phyloP scores from a whole-genome alignment of 2,797 vertebrate species.

The Eupleurogrammus muticus region DNA sequence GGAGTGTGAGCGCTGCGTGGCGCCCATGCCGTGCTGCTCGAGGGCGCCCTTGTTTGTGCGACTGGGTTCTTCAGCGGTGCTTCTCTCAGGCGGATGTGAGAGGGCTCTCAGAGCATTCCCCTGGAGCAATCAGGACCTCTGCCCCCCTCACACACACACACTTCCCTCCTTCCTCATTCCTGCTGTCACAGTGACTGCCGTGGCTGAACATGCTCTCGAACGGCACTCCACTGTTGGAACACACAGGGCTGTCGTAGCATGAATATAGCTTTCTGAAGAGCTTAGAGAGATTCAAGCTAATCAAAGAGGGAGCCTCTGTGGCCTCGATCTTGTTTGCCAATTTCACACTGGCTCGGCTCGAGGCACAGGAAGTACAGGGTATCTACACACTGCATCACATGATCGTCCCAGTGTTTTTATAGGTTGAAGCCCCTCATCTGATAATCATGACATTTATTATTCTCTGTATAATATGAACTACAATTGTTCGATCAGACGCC shows the following conservation, averaged over 20 bases:
- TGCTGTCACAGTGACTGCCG: conserved; percentile 51
- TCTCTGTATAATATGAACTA: not conserved
- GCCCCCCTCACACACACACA: conserved; percentile 5
- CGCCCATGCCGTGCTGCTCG: conserved; percentile 61
- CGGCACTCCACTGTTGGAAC: conserved; percentile 34
- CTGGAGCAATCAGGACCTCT: conserved; percentile 62
- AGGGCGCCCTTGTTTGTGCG: conserved; percentile 69
- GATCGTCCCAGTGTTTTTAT: conserved; percentile 5
- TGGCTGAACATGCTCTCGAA: conserved; percentile 25
- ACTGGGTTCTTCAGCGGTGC: conserved; percentile 50
- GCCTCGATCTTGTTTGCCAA: conserved; percentile 52
- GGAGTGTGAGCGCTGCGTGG: not conserved
- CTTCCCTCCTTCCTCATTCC: not conserved
- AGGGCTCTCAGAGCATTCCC: conserved; percentile 60
- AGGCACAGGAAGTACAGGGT: not conserved
- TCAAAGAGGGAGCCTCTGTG: conserved; percentile 47
- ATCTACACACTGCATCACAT: conserved; percentile 1
- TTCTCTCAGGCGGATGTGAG: conserved; percentile 44
- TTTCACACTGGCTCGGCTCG: conserved; percentile 6
- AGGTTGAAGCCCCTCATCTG: not conserved
- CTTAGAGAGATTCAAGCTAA: conserved; percentile 51
- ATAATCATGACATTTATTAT: not conserved
- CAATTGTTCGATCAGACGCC: too few species aligned
- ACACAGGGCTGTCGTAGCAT: conserved; percentile 28
- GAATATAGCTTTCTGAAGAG: conserved; percentile 57